Percentiles rank a stretch among this genome's conserved stretches.
These are phyloP conservation scores for Podarcis raffonei DNA, from an alignment of 2,113 vertebrate species.

Conservation along the genomic window DNA sequence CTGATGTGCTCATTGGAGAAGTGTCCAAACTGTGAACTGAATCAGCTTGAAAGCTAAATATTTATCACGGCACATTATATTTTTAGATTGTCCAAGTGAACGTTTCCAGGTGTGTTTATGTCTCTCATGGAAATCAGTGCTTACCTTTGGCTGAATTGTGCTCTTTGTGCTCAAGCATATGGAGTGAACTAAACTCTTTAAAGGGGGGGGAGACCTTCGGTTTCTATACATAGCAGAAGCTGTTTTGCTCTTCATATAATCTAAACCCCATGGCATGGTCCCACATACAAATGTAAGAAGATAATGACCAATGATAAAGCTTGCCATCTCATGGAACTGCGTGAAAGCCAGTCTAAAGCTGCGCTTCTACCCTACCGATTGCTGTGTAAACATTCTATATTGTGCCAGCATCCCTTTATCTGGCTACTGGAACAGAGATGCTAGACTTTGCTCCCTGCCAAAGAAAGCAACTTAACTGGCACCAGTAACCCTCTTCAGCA, in stretches of 20 bases:
- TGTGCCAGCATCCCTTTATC: not conserved
- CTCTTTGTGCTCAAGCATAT: not conserved
- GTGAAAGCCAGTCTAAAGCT: not conserved
- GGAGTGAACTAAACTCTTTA: not conserved
- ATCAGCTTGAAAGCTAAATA: not conserved
- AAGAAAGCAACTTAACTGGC: not conserved
- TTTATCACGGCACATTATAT: not conserved
- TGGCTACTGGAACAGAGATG: not conserved
- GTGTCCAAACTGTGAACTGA: not conserved
- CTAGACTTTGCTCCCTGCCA: not conserved
- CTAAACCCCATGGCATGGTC: not conserved
- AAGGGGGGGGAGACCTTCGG: constrained; percentile 1
- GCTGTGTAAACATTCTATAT: not conserved
- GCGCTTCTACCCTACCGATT: not conserved
- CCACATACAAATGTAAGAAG: constrained; percentile 10
- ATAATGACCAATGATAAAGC: constrained; percentile 22
- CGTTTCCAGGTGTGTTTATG: not conserved
- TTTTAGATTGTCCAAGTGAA: not conserved
- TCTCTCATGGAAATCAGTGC: not conserved
- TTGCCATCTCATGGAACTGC: constrained; percentile 21
- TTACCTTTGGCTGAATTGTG: not conserved
- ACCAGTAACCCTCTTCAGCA: no score
- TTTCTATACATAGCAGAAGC: constrained; percentile 13
- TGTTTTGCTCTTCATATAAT: constrained; percentile 13
- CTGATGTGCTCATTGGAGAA: constrained; percentile 9